Base-by-base conservation (phyloP, 2,888 invertebrate genomes). In the Melieria crassipennis region DNA sequence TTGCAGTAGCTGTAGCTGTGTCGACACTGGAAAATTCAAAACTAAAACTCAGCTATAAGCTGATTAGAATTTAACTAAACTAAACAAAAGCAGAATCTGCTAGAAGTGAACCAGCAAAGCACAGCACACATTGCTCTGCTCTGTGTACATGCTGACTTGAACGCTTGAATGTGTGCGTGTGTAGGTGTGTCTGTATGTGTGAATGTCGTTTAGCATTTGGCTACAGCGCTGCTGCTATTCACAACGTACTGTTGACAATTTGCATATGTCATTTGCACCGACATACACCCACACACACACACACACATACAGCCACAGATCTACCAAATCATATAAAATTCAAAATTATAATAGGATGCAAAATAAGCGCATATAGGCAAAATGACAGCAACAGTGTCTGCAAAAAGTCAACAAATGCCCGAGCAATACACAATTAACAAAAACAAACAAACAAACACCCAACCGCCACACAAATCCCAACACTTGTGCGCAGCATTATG, bases 221-320 rank as follows among this genome's bases (percentile, higher is more conserved):
- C 52, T 52, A 5, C 52, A 30, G 30, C 30, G 3, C 30, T 30
- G 30, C 30, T 30, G 30, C 30, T 30, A 30, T 30, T 11, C 52
- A 52, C 13, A 7, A 60, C 10, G n/a, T 11, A 7, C 9, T 60
- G 42, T 10, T 60, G 60, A 42, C n/a, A 42, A 60, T 30, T 60
- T 60, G 60, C 43, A 43, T 43, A 30, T 60, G 60, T 52, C 56
- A 57, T 50, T 16, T 30, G 55, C n/a, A 46, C 56, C 30, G 7
- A 69, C 45, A 50, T 4, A 68, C 55, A 10, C 45, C 43, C 43
- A 50, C 50, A 48, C 60, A 48, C 48, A n/a, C 43, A 60, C 45
- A 67, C 50, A 50, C 60, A 48, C 13, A 42, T 48, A 66, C 30
- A 60, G 43, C 10, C 48, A 60, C 43, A 11, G 7, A 56, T 45